These are phyloP conservation scores for Phocoena phocoena DNA, from an alignment of 2,113 vertebrate genomes.

Conservation along the genomic window DNA sequence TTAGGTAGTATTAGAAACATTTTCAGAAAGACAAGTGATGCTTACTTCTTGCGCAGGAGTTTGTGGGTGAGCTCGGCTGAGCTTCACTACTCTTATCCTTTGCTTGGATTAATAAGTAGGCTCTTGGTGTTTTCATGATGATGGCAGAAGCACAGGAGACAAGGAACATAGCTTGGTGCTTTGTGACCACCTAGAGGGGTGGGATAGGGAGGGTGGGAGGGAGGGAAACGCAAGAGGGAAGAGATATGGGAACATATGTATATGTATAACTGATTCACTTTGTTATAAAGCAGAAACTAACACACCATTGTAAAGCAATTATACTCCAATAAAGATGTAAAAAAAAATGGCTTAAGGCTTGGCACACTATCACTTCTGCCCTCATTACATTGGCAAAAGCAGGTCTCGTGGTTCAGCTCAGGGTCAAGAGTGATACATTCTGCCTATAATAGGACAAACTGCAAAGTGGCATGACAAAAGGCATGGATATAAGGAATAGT, in stretches of 20 bases:
- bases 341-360: background rate
- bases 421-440: background rate
- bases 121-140: background rate
- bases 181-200: too few relatives aligned
- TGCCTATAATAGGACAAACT: background rate
- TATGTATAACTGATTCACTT: too few relatives aligned
- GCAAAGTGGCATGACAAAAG: background rate
- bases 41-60: background rate
- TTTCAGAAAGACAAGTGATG: background rate
- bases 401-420: background rate
- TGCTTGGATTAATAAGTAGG: background rate
- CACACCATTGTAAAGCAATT: too few relatives aligned
- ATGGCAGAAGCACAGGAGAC: background rate
- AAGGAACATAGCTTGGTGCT: background rate
- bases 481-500: background rate
- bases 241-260: too few relatives aligned
- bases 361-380: background rate
- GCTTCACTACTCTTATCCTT: background rate
- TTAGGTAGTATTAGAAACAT: background rate
- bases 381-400: background rate
- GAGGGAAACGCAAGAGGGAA: too few relatives aligned
- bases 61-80: background rate
- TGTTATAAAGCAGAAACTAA: too few relatives aligned
- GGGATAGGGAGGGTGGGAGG: too few relatives aligned
- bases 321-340: too few relatives aligned